Evolutionary conservation across 2,888 invertebrate genomes (phyloP).

Genomic region (Leptarthrus brevirostris): DNA sequence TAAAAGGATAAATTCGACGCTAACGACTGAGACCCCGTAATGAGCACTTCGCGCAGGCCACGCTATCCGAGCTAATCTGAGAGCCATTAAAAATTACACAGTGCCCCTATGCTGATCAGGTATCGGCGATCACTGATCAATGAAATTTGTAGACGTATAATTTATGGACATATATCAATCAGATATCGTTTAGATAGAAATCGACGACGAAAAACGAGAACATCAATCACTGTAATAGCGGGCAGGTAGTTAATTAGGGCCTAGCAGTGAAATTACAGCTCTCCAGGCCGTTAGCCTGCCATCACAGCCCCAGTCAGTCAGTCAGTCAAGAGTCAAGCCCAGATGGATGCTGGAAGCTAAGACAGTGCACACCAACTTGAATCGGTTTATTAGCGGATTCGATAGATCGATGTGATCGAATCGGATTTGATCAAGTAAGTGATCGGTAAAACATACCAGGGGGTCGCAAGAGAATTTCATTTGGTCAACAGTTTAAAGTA

Average conservation of each 20-base stretch:
- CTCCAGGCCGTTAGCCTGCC: conserved; percentile 25
- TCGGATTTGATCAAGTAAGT: no score
- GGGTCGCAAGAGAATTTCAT: not conserved
- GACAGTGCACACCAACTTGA: conserved; percentile 10
- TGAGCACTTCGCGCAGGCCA: not conserved
- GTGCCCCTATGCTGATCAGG: conserved; percentile 51
- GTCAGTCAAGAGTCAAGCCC: no score
- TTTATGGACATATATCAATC: conserved; percentile 53
- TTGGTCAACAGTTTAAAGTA: conserved; percentile 4
- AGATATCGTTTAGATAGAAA: conserved; percentile 50
- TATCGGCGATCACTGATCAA: conserved; percentile 50
- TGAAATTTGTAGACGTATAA: conserved; percentile 54
- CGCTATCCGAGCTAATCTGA: conserved; percentile 32
- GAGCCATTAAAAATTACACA: conserved; percentile 47
- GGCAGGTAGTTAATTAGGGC: conserved; percentile 52
- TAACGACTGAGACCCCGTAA: conserved; percentile 13
- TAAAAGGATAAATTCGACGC: conserved; percentile 13
- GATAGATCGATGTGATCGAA: conserved; percentile 5
- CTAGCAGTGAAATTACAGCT: conserved; percentile 46
- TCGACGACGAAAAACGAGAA: conserved; percentile 50
- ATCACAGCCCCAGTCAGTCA: no score
- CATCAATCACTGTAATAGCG: conserved; percentile 52
- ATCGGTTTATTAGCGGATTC: conserved; percentile 36
- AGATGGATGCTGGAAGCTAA: not conserved
- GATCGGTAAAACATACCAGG: no score